Base-by-base conservation (phyloP, 2,888 invertebrate species). In the Panopea generosa region DNA sequence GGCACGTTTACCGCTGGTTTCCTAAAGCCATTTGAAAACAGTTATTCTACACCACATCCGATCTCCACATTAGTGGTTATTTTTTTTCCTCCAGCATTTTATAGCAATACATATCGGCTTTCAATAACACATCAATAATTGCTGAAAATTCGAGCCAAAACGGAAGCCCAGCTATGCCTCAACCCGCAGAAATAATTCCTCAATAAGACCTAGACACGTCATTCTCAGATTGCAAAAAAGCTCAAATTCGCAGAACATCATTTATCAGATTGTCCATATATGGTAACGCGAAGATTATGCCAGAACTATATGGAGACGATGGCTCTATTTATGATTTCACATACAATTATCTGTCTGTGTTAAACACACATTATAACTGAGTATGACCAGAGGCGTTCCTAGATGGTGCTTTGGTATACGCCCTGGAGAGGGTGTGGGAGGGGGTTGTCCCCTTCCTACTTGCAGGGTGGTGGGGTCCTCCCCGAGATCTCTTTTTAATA, bases 71-170 rank as follows among this genome's bases (percentile, higher is more conserved):
- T 43, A 59, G 43, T 38, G 59, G 43, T 59, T 59, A 26, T 40
- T 61, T 61, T 61, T 7, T 7, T n/a, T n/a, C n/a, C n/a, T n/a
- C 59, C 59, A 53, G 26, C 18, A 43, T 26, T 50, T 59, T 59
- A 47, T 60, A 60, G 65, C 71, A 65, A 53, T 22, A 11, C 45
- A 24, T 56, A 47, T 73, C 73, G 7, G 11, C 9, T 73, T 73
- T 49, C 73, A 20, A 20, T 20, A 61, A 33, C 50, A 47, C 67
- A 73, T 73, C 62, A 66, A 67, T 72, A 56, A 67, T 61, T 49
- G 62, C 73, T 52, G 49, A 61, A 29, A 56, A 56, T 56, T 61
- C 60, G 52, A 56, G 24, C 47, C 26, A 50, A 61, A 50, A 61
- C 67, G 67, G 73, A 67, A 73, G 62, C 50, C 26, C 40, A 49